phyloP scores from a whole-genome alignment of 2,888 invertebrate species.

The Geotrupes spiniger region DNA sequence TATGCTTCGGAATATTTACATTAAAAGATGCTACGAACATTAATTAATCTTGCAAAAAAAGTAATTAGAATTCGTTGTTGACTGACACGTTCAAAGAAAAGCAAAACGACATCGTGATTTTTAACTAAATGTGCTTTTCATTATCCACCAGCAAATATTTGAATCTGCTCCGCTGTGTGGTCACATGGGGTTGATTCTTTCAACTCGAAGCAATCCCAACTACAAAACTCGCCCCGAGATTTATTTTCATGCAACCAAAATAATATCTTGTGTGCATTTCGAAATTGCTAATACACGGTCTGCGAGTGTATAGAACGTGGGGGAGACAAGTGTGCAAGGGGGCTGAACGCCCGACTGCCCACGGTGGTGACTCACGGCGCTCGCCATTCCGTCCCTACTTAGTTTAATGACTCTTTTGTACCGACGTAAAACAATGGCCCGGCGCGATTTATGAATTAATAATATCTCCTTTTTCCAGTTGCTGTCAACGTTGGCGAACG shows the following conservation, averaged over 20 bases:
- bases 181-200: no score
- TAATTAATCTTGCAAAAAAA: no score
- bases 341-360: slow-evolving; percentile 31
- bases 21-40: no score
- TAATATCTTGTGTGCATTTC: slow-evolving; percentile 4
- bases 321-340: slow-evolving; percentile 21
- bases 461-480: slow-evolving; percentile 58
- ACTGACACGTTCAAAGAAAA: no score
- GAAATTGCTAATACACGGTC: slow-evolving; percentile 16
- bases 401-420: slow-evolving; percentile 29
- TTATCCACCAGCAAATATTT: no score
- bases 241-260: not conserved
- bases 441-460: slow-evolving; percentile 13
- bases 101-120: no score
- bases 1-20: no score
- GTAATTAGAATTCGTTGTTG: no score
- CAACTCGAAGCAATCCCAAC: no score
- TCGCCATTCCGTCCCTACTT: slow-evolving; percentile 21
- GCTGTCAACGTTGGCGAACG: slow-evolving; percentile 76
- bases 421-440: slow-evolving; percentile 5
- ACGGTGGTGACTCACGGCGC: slow-evolving; percentile 32
- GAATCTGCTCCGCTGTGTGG: no score
- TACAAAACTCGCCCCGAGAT: no score
- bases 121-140: no score
- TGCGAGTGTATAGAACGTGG: slow-evolving; percentile 19